Base-by-base conservation (phyloP, 1,140 invertebrate genomes). In the Neocloeon triangulifer region DNA sequence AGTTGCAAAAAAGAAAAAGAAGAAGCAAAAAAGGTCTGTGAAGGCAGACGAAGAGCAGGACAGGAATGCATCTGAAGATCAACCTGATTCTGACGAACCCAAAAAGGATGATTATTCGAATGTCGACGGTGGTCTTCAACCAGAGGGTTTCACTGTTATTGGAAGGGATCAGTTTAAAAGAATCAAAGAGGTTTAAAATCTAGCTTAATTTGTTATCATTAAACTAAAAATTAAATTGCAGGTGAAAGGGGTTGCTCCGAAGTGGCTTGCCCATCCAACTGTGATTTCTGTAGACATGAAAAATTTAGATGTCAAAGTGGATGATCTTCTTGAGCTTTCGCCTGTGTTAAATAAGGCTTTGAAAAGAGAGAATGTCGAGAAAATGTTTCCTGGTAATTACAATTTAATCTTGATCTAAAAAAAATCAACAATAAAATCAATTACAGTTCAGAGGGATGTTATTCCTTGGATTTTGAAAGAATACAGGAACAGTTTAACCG, bases 241-340 rank as follows among this genome's bases (percentile, higher is more conserved):
- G 54, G 69, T 77, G 6, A 62, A 68, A 45, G 61, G 79, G 49
- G 62, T 79, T 13, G 51, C 94, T 26, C 86, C 86, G 14, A 55
- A 74, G 38, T 95, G 89, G 89, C 49, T 94, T 19, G 64, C 72
- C 1, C 62, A 80, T 50, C 84, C 88, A 6, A 64, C 62, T 36
- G 52, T 78, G 15, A 66, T 94, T 28, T 66, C 72, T 10, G 58
- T 63, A 20, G 64, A 80, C 52, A 53, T 88, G 28, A 61, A 64
- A 40, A 62, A 61, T 25, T 53, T 68, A 14, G 56, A 60, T 20
- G 51, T 41, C 20, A 52, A 62, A 33, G 55, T 81, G 6, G 58
- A 69, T 32, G 56, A 66, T 16, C 47, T 73, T 37, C 46, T 48
- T 12, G 55, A 59, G 37, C 50, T 88, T 15, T 65, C 77, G 44